Percentiles rank a stretch among this genome's conserved stretches.
phyloP scores from a whole-genome alignment of 2,113 vertebrate genomes.

The Zingel zingel region DNA sequence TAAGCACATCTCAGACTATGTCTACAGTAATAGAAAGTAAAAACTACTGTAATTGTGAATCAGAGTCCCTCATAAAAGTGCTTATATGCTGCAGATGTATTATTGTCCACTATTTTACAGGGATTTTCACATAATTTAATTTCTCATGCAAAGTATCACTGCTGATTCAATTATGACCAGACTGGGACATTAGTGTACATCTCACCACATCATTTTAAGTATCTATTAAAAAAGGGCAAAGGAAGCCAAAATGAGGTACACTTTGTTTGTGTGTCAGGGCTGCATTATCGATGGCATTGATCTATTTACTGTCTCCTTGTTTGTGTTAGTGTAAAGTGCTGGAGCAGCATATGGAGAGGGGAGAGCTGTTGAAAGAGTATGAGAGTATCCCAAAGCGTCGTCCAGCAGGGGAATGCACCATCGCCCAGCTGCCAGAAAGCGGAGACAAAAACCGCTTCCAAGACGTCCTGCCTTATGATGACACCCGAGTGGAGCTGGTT shows the following conservation, averaged over 20 bases:
- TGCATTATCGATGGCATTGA: not conserved
- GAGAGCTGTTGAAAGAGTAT: constrained; percentile 94
- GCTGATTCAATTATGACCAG: too few species aligned
- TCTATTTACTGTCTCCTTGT: constrained; percentile 11
- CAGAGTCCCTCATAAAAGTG: not conserved
- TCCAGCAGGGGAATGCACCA: constrained; percentile 82
- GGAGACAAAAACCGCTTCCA: constrained; percentile 95
- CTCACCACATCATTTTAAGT: not conserved
- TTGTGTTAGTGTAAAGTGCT: constrained; percentile 88
- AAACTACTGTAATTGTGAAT: not conserved
- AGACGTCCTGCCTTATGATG: constrained; percentile 95
- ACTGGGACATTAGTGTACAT: not conserved
- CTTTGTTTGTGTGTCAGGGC: too few species aligned
- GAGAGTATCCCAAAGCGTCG: constrained; percentile 90
- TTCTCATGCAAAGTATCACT: too few species aligned
- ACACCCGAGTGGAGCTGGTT: constrained; percentile 93
- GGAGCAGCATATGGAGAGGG: constrained; percentile 92
- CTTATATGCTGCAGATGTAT: not conserved
- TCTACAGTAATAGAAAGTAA: not conserved
- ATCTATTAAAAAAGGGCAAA: not conserved
- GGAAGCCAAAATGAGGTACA: not conserved
- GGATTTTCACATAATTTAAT: not conserved
- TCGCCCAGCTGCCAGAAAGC: constrained; percentile 91
- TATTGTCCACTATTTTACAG: not conserved
- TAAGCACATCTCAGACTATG: not conserved